phyloP scores from a whole-genome alignment of 23 tunicate species.

The Aplidium turbinatum region DNA sequence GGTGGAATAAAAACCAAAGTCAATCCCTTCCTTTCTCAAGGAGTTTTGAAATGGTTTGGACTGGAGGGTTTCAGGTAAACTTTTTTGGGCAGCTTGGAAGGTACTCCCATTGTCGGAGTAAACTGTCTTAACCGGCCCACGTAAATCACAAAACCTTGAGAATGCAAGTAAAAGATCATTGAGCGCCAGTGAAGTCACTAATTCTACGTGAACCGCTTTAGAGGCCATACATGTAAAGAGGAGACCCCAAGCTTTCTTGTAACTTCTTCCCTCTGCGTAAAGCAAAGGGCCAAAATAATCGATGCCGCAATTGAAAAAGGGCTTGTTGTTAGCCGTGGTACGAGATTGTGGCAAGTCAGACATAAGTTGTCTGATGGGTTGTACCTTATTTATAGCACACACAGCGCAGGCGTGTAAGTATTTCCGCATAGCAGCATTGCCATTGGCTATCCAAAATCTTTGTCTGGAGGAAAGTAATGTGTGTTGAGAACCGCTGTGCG shows the following conservation, averaged over 20 bases:
- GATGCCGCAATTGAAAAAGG: neutral
- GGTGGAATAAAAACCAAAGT: slow-evolving; percentile 16
- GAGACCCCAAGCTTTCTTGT: slow-evolving; percentile 3
- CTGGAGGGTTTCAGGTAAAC: neutral
- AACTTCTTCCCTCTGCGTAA: neutral
- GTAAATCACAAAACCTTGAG: slow-evolving; percentile 9
- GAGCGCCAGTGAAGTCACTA: slow-evolving; percentile 6
- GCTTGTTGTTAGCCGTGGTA: neutral
- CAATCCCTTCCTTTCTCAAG: neutral
- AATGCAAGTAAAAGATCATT: slow-evolving; percentile 13
- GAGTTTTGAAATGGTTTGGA: slow-evolving; percentile 1
- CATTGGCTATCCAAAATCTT: slow-evolving; percentile 4
- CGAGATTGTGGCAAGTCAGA: slow-evolving; percentile 13
- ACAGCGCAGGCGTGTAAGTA: neutral
- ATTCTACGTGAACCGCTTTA: neutral
- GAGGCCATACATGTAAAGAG: slow-evolving; percentile 11
- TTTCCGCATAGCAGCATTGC: neutral
- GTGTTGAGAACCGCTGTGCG: neutral
- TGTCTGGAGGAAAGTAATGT: neutral
- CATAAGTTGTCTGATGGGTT: slow-evolving; percentile 6
- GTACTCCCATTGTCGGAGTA: slow-evolving; percentile 18
- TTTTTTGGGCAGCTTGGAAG: slow-evolving; percentile 6
- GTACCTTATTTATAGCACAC: slow-evolving; percentile 1
- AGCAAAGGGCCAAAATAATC: slow-evolving; percentile 13
- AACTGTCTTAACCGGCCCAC: slow-evolving; percentile 7